Conservation (phyloP, 30 jellyfish, hydroid and myxozoan species). For the Nemopilema nomurai region DNA sequence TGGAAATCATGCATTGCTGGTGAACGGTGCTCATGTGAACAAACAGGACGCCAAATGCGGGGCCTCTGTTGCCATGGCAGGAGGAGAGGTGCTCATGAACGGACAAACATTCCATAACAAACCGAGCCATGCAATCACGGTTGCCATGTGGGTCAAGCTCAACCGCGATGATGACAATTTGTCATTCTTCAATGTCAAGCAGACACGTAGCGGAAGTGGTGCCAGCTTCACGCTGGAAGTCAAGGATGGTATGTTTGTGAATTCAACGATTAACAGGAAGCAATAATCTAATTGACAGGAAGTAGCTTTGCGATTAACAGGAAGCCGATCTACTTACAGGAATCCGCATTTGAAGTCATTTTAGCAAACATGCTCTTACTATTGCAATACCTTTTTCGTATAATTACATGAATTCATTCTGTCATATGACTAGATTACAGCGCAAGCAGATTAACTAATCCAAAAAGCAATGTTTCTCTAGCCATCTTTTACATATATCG, state of each 20-base stretch:
- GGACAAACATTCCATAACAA: conserved; percentile 78
- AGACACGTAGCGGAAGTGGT: conserved; percentile 79
- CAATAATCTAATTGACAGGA: too few relatives aligned
- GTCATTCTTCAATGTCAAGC: conserved; percentile 79
- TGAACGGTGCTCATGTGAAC: conserved; percentile 91
- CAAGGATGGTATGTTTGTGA: conserved; percentile 66
- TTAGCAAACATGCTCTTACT: too few relatives aligned
- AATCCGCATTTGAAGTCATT: too few relatives aligned
- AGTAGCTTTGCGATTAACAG: too few relatives aligned
- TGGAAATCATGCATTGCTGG: conserved; percentile 83
- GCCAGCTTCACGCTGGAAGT: conserved; percentile 84
- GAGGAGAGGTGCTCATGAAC: conserved; percentile 89
- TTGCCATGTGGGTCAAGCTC: conserved; percentile 97
- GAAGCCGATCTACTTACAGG: too few relatives aligned
- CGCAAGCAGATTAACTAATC: too few relatives aligned
- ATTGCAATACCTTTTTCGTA: too few relatives aligned
- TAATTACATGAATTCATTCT: too few relatives aligned
- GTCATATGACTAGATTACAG: too few relatives aligned
- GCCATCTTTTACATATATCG: too few relatives aligned
- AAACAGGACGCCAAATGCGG: conserved; percentile 95
- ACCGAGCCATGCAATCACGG: conserved; percentile 79
- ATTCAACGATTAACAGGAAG: neutral
- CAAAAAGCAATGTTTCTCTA: too few relatives aligned
- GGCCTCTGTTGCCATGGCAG: conserved; percentile 88
- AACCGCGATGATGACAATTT: conserved; percentile 83